These are phyloP conservation scores for Acheta domesticus DNA, from an alignment of 2,888 invertebrate species.

Conservation along the genomic window DNA sequence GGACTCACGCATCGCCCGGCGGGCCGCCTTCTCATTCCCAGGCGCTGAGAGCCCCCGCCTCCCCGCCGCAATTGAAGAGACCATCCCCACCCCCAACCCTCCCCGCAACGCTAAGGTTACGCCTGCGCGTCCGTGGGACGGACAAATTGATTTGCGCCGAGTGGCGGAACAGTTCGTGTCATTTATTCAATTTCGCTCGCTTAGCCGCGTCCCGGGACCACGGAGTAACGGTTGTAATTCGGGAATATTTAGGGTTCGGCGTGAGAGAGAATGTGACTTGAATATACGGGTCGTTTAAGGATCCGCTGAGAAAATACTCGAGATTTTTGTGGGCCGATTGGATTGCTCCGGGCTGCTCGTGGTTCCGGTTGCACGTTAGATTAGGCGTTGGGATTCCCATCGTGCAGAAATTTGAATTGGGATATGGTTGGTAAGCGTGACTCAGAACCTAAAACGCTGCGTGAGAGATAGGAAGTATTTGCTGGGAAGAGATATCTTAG, in stretches of 20 bases:
- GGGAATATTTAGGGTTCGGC: neutral
- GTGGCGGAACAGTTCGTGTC: neutral
- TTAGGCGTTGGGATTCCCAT: neutral
- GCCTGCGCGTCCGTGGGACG: neutral
- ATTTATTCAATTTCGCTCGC: conserved; percentile 18
- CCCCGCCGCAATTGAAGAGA: neutral
- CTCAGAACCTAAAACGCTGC: no score
- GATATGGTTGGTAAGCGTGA: no score
- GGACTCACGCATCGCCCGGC: neutral
- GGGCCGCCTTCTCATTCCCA: conserved; percentile 1
- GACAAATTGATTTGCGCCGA: conserved; percentile 3
- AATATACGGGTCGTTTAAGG: neutral
- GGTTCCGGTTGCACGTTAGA: neutral
- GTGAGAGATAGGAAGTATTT: no score
- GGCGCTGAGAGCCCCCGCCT: conserved; percentile 11
- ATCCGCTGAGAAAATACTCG: neutral
- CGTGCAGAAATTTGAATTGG: neutral
- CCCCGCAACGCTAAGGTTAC: neutral
- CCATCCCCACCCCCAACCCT: neutral
- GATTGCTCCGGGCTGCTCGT: neutral
- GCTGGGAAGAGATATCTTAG: no score
- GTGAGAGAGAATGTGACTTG: neutral
- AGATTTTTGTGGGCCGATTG: neutral
- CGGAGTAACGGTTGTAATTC: neutral
- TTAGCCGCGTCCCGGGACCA: neutral